Conservation (phyloP, 92 coral and sea anemone species). For the Phenganax subtilis region DNA sequence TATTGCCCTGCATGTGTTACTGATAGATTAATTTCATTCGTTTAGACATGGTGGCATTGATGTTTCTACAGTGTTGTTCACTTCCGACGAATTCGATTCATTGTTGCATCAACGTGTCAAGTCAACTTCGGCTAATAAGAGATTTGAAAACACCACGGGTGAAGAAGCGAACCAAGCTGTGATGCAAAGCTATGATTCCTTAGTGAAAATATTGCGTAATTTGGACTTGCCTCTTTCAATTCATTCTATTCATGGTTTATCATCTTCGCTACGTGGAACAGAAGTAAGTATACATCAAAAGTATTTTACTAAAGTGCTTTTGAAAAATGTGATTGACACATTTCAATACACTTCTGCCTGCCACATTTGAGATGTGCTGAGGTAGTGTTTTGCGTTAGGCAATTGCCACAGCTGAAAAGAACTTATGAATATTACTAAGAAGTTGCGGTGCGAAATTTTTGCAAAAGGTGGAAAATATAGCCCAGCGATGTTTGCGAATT, state of each 20-base stretch:
- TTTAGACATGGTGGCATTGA: constrained; percentile 75
- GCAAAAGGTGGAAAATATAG: too few species aligned
- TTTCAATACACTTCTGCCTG: too few species aligned
- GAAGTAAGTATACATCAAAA: too few species aligned
- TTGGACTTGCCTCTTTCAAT: constrained; percentile 73
- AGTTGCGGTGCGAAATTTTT: too few species aligned
- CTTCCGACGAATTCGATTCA: constrained; percentile 71
- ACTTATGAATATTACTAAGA: too few species aligned
- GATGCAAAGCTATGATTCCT: constrained; percentile 59
- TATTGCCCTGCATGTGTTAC: too few species aligned
- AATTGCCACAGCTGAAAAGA: too few species aligned
- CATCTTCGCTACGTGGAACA: constrained; percentile 78
- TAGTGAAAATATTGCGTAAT: constrained; percentile 77
- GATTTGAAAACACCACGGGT: constrained; percentile 56
- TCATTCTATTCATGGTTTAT: constrained; percentile 77
- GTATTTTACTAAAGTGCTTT: too few species aligned
- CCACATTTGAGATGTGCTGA: too few species aligned
- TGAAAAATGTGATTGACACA: too few species aligned
- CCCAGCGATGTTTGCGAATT: too few species aligned
- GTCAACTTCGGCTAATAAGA: constrained; percentile 31
- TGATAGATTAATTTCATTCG: not conserved
- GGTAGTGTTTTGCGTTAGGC: too few species aligned
- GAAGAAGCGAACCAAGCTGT: constrained; percentile 68
- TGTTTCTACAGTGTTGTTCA: constrained; percentile 51
- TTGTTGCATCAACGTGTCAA: constrained; percentile 55